Evolutionary conservation across 2,888 invertebrate species (phyloP).

Genomic region (Apamea crenata): DNA sequence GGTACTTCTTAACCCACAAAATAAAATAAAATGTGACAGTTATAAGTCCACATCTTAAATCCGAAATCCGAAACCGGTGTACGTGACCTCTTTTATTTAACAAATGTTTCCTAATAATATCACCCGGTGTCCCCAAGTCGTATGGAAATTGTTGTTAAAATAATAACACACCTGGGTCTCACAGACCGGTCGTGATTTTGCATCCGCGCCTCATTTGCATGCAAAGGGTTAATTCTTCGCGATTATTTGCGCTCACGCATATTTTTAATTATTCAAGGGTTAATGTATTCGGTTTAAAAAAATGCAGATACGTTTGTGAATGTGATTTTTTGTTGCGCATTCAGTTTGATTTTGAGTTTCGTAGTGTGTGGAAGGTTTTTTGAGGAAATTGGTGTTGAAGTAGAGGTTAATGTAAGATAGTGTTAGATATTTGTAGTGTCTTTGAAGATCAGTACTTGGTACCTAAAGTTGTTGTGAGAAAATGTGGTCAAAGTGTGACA

Average conservation of each 20-base stretch:
- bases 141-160: constrained; percentile 76
- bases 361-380: constrained; percentile 76
- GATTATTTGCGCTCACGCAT: constrained; percentile 89
- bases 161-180: constrained; percentile 84
- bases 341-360: constrained; percentile 83
- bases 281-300: constrained; percentile 86
- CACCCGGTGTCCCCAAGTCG: constrained; percentile 66
- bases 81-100: constrained; percentile 62
- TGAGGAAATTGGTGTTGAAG: constrained; percentile 9
- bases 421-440: background rate
- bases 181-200: constrained; percentile 84
- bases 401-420: background rate
- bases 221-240: constrained; percentile 88
- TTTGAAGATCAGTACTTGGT: background rate
- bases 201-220: constrained; percentile 86
- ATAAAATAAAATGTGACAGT: background rate
- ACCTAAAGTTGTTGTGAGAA: background rate
- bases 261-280: constrained; percentile 91
- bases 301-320: constrained; percentile 78
- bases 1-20: background rate
- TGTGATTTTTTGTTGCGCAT: constrained; percentile 76
- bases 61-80: constrained; percentile 25
- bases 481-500: background rate
- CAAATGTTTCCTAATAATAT: constrained; percentile 58
- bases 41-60: constrained; percentile 21